Conservation (phyloP, 2,888 invertebrate species). For the Drosophila testacea region DNA sequence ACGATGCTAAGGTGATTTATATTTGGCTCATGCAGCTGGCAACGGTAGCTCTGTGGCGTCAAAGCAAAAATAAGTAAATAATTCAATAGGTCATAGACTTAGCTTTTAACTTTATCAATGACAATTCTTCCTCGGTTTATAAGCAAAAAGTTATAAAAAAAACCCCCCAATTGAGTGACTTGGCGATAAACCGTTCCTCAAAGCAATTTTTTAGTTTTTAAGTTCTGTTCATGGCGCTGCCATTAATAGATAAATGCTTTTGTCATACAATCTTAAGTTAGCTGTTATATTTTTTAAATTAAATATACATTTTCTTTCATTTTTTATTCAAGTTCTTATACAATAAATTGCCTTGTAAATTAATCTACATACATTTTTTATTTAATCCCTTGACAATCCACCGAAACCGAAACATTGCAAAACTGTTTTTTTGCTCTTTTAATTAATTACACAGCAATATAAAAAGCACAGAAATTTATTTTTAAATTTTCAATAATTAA, state of each 20-base stretch:
- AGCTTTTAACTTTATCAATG: conserved; percentile 73
- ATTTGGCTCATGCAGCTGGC: conserved; percentile 69
- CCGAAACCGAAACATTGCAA: conserved; percentile 50
- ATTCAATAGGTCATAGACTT: conserved; percentile 78
- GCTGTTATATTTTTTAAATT: conserved; percentile 66
- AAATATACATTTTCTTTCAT: conserved; percentile 40
- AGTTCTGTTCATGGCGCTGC: conserved; percentile 67
- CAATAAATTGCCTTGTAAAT: conserved; percentile 73
- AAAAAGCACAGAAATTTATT: conserved; percentile 17
- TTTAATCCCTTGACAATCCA: conserved; percentile 68
- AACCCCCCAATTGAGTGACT: conserved; percentile 41
- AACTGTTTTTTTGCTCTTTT: conserved; percentile 8
- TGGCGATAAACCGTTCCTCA: conserved; percentile 26
- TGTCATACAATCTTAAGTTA: conserved; percentile 77
- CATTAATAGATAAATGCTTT: conserved; percentile 70
- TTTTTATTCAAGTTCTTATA: conserved; percentile 56
- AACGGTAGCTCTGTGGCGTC: conserved; percentile 63
- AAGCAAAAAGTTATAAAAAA: conserved; percentile 31
- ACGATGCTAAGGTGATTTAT: conserved; percentile 77
- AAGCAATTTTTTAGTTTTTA: conserved; percentile 73
- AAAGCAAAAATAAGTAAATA: conserved; percentile 69
- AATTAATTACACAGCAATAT: conserved; percentile 18
- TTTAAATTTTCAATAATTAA: conserved; percentile 25
- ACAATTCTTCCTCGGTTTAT: conserved; percentile 76
- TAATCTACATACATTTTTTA: conserved; percentile 28